phyloP scores from a whole-genome alignment of 1,140 invertebrate species.

The Neelides sp. region DNA sequence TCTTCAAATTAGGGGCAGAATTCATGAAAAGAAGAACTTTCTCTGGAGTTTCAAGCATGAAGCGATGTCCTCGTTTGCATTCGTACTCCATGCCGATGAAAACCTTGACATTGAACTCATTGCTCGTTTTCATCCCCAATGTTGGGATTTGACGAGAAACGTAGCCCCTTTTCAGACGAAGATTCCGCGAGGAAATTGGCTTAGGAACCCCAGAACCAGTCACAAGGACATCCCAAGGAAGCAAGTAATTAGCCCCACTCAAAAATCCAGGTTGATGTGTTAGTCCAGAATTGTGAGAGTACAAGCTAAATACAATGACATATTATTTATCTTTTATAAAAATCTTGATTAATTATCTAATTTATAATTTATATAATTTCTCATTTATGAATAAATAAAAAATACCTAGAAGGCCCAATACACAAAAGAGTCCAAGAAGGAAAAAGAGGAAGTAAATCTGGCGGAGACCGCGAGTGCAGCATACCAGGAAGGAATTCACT shows the following conservation, averaged over 20 bases:
- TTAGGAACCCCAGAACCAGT: slow-evolving; percentile 30
- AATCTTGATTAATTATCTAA: neutral
- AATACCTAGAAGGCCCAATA: slow-evolving; percentile 60
- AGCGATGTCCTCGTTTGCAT: slow-evolving; percentile 85
- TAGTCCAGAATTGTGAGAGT: slow-evolving; percentile 34
- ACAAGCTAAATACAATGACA: slow-evolving; percentile 7
- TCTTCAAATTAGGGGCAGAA: slow-evolving; percentile 52
- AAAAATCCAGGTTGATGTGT: slow-evolving; percentile 65
- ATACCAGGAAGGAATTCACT: slow-evolving; percentile 80
- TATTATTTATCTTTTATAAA: neutral
- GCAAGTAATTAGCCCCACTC: slow-evolving; percentile 61
- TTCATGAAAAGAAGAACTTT: slow-evolving; percentile 48
- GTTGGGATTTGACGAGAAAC: slow-evolving; percentile 59
- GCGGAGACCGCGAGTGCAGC: slow-evolving; percentile 65
- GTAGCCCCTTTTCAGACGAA: slow-evolving; percentile 93
- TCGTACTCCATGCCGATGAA: slow-evolving; percentile 96
- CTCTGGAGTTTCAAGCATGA: slow-evolving; percentile 82
- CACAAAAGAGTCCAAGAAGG: slow-evolving; percentile 86
- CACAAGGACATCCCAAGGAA: slow-evolving; percentile 90
- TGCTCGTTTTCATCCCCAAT: neutral
- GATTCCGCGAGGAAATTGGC: slow-evolving; percentile 68
- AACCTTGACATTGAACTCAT: slow-evolving; percentile 71
- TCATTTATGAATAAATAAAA: neutral
- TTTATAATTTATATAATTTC: neutral
- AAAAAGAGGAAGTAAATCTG: slow-evolving; percentile 68